A percentile compares a stretch with the other conserved stretches of the same genome.
These are phyloP conservation scores for Acromyrmex heyeri DNA, from an alignment of 1,140 invertebrate genomes.

Conservation along the genomic window DNA sequence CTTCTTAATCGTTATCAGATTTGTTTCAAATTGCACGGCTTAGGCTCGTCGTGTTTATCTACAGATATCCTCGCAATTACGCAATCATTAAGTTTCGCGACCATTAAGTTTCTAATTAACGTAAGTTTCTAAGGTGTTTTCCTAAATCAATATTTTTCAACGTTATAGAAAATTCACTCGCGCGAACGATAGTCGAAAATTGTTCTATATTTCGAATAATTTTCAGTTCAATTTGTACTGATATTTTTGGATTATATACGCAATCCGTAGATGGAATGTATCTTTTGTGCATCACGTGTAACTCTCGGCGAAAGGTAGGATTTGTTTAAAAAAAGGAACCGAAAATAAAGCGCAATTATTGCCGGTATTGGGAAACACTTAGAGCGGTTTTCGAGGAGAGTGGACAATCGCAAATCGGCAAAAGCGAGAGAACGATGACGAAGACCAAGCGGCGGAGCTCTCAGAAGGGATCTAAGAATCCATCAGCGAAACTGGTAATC, in stretches of 20 bases:
- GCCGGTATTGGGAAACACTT: conserved; percentile 30
- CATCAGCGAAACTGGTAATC: conserved; percentile 84
- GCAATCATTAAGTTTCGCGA: background rate
- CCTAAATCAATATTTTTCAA: background rate
- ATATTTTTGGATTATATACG: background rate
- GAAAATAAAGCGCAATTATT: conserved; percentile 77
- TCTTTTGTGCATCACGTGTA: background rate
- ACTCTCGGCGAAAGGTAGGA: background rate
- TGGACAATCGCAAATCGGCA: conserved; percentile 42
- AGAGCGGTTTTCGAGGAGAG: conserved; percentile 41
- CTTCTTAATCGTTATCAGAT: conserved; percentile 7
- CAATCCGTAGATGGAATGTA: background rate
- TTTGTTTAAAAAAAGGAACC: conserved; percentile 80
- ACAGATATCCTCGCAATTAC: background rate
- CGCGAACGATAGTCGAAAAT: background rate
- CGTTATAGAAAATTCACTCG: background rate
- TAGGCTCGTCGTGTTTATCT: no score
- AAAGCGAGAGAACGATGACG: conserved; percentile 51
- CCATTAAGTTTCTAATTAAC: background rate
- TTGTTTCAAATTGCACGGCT: background rate
- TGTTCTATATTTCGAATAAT: background rate
- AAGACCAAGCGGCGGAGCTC: conserved; percentile 46
- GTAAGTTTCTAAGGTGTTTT: background rate
- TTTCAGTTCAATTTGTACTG: background rate
- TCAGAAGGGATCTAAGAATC: conserved; percentile 79